A percentile compares a stretch with the other conserved stretches of the same genome.
These are phyloP conservation scores for Nansenia antarctica DNA, from an alignment of 2,113 vertebrate genomes.

Conservation along the genomic window DNA sequence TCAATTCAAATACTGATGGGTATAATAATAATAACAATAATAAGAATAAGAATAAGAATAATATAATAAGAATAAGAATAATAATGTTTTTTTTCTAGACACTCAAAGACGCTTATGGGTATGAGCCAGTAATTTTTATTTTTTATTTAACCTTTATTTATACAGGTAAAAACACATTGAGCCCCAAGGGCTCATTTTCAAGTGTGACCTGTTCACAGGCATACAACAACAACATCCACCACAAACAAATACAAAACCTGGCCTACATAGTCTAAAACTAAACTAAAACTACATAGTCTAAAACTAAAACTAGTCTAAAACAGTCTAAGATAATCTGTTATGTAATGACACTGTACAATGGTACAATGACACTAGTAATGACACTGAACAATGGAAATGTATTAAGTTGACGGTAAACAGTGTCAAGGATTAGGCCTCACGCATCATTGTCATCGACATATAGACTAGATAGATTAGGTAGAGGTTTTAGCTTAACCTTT, in stretches of 20 bases:
- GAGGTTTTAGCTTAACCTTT: no score
- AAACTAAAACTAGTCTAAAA: background rate
- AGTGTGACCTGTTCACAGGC: background rate
- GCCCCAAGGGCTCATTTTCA: background rate
- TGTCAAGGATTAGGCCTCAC: background rate
- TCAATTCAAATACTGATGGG: slow-evolving; percentile 33
- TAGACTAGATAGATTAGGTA: no score
- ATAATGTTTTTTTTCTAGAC: background rate
- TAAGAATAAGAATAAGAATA: no score
- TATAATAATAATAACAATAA: no score
- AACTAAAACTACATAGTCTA: background rate
- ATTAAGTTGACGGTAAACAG: no score
- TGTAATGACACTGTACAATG: no score
- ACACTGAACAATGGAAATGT: no score
- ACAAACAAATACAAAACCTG: background rate
- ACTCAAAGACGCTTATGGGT: background rate
- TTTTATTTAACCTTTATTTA: background rate
- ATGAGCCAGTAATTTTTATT: background rate
- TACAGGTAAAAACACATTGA: no score
- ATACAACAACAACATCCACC: background rate
- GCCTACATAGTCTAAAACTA: background rate
- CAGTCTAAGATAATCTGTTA: no score
- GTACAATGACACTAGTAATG: no score
- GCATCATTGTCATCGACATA: background rate
- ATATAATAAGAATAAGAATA: no score